Evolutionary conservation across 2,113 vertebrate genomes (phyloP), one percentile per base, ranked within the genome.

Genomic region (Mesoclemmys tuberculata): DNA sequence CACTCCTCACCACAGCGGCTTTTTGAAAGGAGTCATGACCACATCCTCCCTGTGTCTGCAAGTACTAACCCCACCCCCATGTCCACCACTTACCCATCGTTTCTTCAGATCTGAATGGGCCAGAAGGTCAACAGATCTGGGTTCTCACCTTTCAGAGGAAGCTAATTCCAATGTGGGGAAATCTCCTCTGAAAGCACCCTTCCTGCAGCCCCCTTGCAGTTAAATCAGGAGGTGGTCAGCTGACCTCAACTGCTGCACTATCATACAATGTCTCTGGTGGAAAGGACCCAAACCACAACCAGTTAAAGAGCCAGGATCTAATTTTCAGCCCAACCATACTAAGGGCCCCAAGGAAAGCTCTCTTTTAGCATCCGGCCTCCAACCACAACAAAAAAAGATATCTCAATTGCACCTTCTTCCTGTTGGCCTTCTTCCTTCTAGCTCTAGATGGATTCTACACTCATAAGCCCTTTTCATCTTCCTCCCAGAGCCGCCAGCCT

Each of bases 1-100:
- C 10, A 0, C 0, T 6, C 2, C 0, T 8, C 1, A 26, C 44
- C 9, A 3, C 1, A 22, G 54, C 8, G 13, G 19, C 27, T 54
- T 26, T 10, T 44, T 38, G 85, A 48, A 79, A 38, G 51, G 54
- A 13, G 41, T 74, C 80, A 56, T 79, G 16, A 44, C 56, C 41
- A 31, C 52, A 29, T 85, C n/a, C 31, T 18, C 5, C 44, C n/a
- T 61, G 55, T 51, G 75, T 24, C 11, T 1, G 2, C 7, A 51
- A 0, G 29, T 4, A 24, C 41, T 10, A 68, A 41, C 1, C 11
- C 12, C 22, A 26, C 64, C 64, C 44, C 38, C 27, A 29, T 51
- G 31, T 71, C 87, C 75, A 79, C 71, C 12, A 35, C 49, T 52
- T 31, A n/a, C 31, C 19, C 19, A 21, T 41, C 54, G 44, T 26